These are phyloP conservation scores for Lethenteron camtschaticum DNA, from an alignment of 2,113 vertebrate genomes.

Conservation along the genomic window DNA sequence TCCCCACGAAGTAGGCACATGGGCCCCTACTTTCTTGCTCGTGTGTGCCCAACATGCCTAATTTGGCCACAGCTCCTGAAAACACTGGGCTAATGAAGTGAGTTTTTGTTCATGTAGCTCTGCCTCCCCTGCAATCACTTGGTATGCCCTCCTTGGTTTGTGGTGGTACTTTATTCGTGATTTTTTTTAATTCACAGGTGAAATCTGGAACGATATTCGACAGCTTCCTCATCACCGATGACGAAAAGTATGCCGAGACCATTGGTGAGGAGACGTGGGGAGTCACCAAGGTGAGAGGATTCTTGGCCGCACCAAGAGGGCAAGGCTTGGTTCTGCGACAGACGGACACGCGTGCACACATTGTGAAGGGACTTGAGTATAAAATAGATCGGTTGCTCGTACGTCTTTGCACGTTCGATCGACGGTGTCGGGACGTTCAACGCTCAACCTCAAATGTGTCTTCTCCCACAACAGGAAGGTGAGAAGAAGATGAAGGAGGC, in stretches of 20 bases:
- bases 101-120: no score
- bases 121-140: no score
- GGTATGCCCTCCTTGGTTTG: constrained; percentile 6
- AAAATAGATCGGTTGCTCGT: background rate
- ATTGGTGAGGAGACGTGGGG: constrained; percentile 37
- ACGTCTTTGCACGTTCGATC: background rate
- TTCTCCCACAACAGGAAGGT: constrained; percentile 24
- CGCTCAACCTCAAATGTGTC: background rate
- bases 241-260: constrained; percentile 40
- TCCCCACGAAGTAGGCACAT: no score
- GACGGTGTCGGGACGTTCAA: background rate
- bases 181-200: constrained; percentile 22
- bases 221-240: constrained; percentile 43
- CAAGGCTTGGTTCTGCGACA: background rate
- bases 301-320: constrained; percentile 7
- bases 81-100: no score
- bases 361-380: background rate
- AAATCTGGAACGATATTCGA: constrained; percentile 51
- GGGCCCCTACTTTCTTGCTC: background rate
- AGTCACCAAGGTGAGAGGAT: constrained; percentile 26
- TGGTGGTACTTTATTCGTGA: no score
- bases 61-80: no score
- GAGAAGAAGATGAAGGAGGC: constrained; percentile 35
- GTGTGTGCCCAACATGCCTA: background rate
- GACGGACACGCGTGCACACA: background rate